Conservation (phyloP, 2,113 vertebrate species). For the Forbesichthys agassizii region DNA sequence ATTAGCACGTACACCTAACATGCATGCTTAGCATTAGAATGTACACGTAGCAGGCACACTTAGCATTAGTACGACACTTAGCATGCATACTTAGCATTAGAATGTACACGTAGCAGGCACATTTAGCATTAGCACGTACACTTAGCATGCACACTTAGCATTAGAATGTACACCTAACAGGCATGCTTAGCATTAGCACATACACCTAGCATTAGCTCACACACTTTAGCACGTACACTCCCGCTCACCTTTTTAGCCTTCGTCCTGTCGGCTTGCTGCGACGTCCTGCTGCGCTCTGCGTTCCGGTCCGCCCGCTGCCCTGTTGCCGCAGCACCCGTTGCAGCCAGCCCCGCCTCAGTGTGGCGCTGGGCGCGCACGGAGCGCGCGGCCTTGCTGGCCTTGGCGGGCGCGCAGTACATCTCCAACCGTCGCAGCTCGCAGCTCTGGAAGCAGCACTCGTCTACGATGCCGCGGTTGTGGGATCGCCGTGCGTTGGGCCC, state of each 20-base stretch:
- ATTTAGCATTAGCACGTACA: too few species aligned
- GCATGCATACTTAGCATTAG: too few species aligned
- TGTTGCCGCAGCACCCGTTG: conserved; percentile 10
- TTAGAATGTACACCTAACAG: too few species aligned
- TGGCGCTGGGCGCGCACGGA: conserved; percentile 93
- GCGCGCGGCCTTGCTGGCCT: conserved; percentile 86
- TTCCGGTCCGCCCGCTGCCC: conserved; percentile 64
- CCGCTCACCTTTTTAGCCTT: conserved; percentile 76
- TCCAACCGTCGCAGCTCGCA: conserved; percentile 95
- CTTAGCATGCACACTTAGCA: too few species aligned
- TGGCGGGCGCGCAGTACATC: conserved; percentile 97
- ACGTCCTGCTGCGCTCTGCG: conserved; percentile 68
- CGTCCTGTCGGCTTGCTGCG: conserved; percentile 70
- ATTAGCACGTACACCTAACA: too few species aligned
- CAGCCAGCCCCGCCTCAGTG: conserved; percentile 88
- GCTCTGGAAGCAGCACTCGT: conserved; percentile 99
- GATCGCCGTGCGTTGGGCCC: conserved; percentile 88
- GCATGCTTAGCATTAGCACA: too few species aligned
- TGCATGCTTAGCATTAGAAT: too few species aligned
- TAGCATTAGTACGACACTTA: too few species aligned
- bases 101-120: too few species aligned
- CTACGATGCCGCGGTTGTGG: conserved; percentile 92
- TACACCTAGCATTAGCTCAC: too few species aligned
- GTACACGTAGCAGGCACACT: too few species aligned
- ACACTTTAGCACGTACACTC: too few species aligned